A percentile compares a stretch with the other conserved stretches of the same genome.
Evolutionary conservation across 2,113 vertebrate genomes (phyloP).

Genomic region (Campylomormyrus numenius): DNA sequence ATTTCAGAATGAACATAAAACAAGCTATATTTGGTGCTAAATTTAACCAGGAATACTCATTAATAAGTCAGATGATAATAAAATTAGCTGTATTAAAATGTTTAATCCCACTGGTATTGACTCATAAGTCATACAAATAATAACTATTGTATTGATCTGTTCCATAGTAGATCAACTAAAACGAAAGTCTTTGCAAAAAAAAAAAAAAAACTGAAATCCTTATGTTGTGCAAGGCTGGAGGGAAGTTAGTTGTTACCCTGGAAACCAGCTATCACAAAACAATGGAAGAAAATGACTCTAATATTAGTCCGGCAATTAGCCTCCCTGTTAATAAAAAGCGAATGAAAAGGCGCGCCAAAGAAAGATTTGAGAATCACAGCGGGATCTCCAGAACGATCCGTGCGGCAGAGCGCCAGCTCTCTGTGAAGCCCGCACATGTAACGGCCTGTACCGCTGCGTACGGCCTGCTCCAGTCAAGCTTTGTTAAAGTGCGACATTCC

Average conservation of each 20-base stretch:
- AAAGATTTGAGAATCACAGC: neutral
- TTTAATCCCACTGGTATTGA: neutral
- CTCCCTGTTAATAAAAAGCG: constrained; percentile 18
- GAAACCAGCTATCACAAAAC: constrained; percentile 42
- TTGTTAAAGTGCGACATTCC: neutral
- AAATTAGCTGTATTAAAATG: neutral
- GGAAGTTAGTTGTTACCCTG: constrained; percentile 27
- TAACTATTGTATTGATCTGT: neutral
- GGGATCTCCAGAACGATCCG: neutral
- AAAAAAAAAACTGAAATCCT: neutral
- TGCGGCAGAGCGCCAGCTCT: neutral
- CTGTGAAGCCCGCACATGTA: neutral
- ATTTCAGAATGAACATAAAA: neutral
- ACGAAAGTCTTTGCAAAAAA: neutral
- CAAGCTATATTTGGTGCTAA: neutral
- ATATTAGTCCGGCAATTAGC: constrained; percentile 42
- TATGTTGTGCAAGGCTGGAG: neutral
- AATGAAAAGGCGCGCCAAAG: neutral
- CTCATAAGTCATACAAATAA: neutral
- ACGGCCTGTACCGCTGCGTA: neutral
- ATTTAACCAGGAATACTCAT: neutral
- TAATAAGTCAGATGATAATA: neutral
- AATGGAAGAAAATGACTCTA: constrained; percentile 3
- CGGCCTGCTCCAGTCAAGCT: neutral
- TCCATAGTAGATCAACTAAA: neutral